Evolutionary conservation across 2,797 vertebrate genomes (phyloP).

Genomic region (Gadopsis bispinosus): DNA sequence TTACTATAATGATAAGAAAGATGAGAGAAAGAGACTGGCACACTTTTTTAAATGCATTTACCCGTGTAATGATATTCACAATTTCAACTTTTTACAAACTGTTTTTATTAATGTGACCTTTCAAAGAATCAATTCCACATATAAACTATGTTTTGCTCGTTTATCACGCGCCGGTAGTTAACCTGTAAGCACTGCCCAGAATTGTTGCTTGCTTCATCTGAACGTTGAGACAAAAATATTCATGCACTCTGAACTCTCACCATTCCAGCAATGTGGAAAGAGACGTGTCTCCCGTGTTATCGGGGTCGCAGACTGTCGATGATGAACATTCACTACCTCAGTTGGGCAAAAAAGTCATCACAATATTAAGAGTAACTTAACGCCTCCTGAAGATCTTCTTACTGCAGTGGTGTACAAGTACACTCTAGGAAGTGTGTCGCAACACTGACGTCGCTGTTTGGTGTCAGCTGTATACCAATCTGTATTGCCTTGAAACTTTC

Average conservation of each 20-base stretch:
- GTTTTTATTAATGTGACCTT: constrained; percentile 42
- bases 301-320: constrained; percentile 32
- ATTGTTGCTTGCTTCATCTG: constrained; percentile 2
- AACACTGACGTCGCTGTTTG: background rate
- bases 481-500: background rate
- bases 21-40: background rate
- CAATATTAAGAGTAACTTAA: background rate
- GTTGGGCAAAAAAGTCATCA: constrained; percentile 25
- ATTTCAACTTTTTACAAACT: constrained; percentile 23
- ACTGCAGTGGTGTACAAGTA: background rate
- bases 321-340: constrained; percentile 65
- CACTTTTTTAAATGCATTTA: constrained; percentile 25
- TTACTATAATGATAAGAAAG: constrained; percentile 26
- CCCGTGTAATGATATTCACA: constrained; percentile 19
- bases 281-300: constrained; percentile 27
- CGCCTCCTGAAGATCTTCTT: background rate
- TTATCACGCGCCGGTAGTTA: constrained; percentile 58
- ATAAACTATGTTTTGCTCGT: constrained; percentile 30
- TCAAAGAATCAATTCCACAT: constrained; percentile 13
- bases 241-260: constrained; percentile 15
- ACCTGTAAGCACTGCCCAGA: constrained; percentile 29
- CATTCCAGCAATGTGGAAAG: constrained; percentile 17
- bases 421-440: background rate
- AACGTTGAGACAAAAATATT: constrained; percentile 6
- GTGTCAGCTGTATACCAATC: background rate